A percentile compares a stretch with the other conserved stretches of the same genome.
phyloP scores from a whole-genome alignment of 2,888 invertebrate species.

The Yponomeuta evonymella region DNA sequence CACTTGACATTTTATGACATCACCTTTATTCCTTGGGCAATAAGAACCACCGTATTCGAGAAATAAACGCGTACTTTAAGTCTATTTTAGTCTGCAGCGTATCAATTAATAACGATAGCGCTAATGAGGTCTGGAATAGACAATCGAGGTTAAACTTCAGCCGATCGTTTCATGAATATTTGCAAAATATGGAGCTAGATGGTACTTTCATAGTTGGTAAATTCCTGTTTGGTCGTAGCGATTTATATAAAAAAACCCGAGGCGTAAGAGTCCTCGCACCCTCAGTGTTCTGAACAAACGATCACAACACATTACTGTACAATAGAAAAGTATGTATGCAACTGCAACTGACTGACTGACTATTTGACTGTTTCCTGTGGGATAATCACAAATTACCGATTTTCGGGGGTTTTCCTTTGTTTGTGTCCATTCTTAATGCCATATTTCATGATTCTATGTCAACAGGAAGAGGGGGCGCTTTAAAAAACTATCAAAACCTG shows the following conservation, averaged over 20 bases:
- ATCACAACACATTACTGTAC: not conserved
- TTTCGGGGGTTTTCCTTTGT: too few species aligned
- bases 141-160: not conserved
- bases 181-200: not conserved
- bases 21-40: not conserved
- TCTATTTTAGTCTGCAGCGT: not conserved
- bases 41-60: not conserved
- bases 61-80: not conserved
- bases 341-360: too few species aligned
- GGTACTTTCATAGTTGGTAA: not conserved
- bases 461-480: too few species aligned
- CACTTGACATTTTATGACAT: not conserved
- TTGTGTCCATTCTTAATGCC: too few species aligned
- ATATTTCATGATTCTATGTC: too few species aligned
- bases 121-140: slow-evolving; percentile 9
- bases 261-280: too few species aligned
- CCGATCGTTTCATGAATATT: not conserved
- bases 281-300: too few species aligned
- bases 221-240: not conserved
- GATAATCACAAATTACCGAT: too few species aligned
- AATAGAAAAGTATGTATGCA: not conserved
- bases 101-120: not conserved
- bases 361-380: too few species aligned
- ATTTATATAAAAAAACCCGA: not conserved
- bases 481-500: too few species aligned